Conservation (phyloP, 2,113 vertebrate genomes). For the Lepidothrix coronata region DNA sequence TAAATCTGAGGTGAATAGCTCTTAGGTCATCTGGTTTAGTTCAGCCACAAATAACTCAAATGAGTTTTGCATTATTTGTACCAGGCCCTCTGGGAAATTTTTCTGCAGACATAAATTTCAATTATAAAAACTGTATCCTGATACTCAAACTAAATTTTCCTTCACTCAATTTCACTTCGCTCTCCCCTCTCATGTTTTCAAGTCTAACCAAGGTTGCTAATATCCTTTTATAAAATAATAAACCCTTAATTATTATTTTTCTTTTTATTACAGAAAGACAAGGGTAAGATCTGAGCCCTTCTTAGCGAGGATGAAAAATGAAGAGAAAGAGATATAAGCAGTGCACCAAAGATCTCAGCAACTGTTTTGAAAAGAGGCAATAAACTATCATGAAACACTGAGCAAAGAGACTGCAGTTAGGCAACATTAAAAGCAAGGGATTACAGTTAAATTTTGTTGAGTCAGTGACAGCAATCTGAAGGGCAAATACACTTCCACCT, state of each 20-base stretch:
- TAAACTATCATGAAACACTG: background rate
- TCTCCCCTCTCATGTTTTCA: background rate
- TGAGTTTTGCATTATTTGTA: slow-evolving; percentile 40
- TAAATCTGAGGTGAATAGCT: background rate
- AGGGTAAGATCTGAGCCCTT: background rate
- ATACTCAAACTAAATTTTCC: slow-evolving; percentile 32
- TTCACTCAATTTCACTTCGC: slow-evolving; percentile 30
- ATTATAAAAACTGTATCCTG: slow-evolving; percentile 39
- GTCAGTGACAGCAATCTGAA: background rate
- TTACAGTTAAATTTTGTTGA: background rate
- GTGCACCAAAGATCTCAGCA: background rate
- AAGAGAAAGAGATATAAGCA: background rate
- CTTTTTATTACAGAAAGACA: background rate
- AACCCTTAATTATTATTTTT: background rate
- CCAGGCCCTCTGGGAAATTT: background rate
- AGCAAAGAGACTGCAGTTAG: background rate
- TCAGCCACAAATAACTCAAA: slow-evolving; percentile 29
- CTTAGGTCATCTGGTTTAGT: slow-evolving; percentile 34
- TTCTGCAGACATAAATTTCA: slow-evolving; percentile 34
- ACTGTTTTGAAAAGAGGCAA: background rate
- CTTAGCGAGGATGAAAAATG: background rate
- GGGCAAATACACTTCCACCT: background rate
- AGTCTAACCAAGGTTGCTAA: background rate
- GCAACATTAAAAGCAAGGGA: background rate
- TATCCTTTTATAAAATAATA: background rate